Evolutionary conservation across 2,797 vertebrate genomes (phyloP), one percentile per base, ranked within the genome.

Genomic region (Thunnus albacares): DNA sequence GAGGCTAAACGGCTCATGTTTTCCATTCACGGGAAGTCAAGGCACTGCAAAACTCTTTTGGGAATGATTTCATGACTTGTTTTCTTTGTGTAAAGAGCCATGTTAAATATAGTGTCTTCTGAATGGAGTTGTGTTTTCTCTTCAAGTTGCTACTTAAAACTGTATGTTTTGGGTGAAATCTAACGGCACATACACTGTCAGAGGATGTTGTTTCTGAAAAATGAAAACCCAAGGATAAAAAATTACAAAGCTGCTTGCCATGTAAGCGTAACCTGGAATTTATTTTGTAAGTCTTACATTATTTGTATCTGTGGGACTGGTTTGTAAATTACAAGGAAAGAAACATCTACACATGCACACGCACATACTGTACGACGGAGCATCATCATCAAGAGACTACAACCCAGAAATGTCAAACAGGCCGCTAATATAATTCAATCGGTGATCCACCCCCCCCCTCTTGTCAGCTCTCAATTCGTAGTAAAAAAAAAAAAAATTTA

Each of bases 261-360:
- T 99, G 98, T 99, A 97, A 99, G 98, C 98, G 97, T 97, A 96
- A 92, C 94, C 96, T 96, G 96, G 96, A 98, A 91, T 98, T 97
- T 98, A 99, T 98, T 99, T 99, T 99, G 97, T 99, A 99, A 98
- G 95, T 96, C 93, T 93, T 92, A 94, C 96, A 97, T 98, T 98
- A 97, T 99, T 99, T 97, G 97, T 99, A 99, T 98, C 96, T 97
- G 98, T 99, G 97, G 97, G 98, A 96, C 97, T 92, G 97, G 97
- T 99, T 99, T 99, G 97, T 99, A 98, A 97, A 98, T 97, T 97
- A 97, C 93, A 94, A 94, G 87, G 81, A 92, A 91, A 92, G 85
- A 96, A 74, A 85, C 79, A 85, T 72, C 22, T 70, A 71, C 75
- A 89, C 71, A 77, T n/a, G 49, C 71, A 17, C 67, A 66, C 41